These are phyloP conservation scores for Sphecodes monilicornis DNA, from an alignment of 2,888 invertebrate species.

Conservation along the genomic window DNA sequence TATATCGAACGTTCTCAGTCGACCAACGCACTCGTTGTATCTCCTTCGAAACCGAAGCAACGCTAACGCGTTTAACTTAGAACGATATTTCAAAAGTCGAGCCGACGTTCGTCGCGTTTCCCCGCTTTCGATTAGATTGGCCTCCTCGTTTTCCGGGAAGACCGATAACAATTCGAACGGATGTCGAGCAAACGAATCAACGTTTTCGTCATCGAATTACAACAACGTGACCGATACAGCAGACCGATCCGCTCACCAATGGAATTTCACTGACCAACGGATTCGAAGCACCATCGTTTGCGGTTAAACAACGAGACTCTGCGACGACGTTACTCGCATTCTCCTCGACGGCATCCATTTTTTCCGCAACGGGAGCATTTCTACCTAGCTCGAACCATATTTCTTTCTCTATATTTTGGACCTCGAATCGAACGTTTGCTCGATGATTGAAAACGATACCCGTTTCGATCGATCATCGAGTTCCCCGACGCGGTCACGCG, in stretches of 20 bases:
- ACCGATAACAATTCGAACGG: neutral
- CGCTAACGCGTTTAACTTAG: neutral
- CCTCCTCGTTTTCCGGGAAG: neutral
- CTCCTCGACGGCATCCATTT: neutral
- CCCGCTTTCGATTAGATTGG: conserved; percentile 15
- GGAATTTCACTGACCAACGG: neutral
- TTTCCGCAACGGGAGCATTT: neutral
- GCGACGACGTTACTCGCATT: neutral
- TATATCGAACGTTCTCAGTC: neutral
- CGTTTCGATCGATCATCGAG: neutral
- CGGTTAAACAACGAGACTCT: neutral
- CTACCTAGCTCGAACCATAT: too few species aligned
- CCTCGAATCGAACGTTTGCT: neutral
- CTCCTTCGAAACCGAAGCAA: neutral
- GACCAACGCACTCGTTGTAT: neutral
- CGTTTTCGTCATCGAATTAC: neutral
- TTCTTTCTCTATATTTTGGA: neutral
- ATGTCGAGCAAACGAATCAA: neutral
- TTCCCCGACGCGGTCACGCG: neutral
- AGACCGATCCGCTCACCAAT: neutral
- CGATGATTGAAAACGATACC: neutral
- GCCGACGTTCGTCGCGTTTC: neutral
- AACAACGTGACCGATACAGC: neutral
- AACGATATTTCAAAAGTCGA: neutral
- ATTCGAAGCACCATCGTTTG: neutral